Percentiles rank a stretch among this genome's conserved stretches.
Conservation (phyloP, 2,113 vertebrate genomes). For the Cyanoramphus novaezelandiae region DNA sequence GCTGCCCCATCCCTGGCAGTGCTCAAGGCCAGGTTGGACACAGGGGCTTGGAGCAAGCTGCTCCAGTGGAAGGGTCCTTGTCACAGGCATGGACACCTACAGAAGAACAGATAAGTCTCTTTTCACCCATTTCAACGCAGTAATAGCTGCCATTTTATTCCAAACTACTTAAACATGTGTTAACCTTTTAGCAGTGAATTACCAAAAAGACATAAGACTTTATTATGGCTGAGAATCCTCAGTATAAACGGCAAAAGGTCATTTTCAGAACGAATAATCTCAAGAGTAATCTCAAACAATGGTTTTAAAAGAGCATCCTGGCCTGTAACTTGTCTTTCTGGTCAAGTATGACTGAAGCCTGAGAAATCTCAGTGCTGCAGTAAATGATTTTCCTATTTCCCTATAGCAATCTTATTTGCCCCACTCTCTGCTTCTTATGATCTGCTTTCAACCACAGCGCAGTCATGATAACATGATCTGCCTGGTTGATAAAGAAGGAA, state of each 20-base stretch:
- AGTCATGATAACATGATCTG: background rate
- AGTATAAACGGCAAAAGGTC: background rate
- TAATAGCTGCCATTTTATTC: background rate
- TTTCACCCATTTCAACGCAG: background rate
- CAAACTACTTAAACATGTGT: rapidly evolving
- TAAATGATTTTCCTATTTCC: background rate
- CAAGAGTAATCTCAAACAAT: background rate
- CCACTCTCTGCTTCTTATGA: background rate
- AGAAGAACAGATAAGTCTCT: background rate
- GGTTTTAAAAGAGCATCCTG: background rate
- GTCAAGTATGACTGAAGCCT: background rate
- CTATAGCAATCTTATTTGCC: background rate
- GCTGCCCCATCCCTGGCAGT: background rate
- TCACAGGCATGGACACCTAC: background rate
- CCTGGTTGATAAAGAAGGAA: background rate
- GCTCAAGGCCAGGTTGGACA: background rate
- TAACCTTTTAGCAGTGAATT: background rate
- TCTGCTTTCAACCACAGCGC: background rate
- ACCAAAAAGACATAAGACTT: background rate
- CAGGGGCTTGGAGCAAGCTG: background rate
- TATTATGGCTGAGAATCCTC: background rate
- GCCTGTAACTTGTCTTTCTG: background rate
- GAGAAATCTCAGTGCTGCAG: background rate
- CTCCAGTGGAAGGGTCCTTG: background rate
- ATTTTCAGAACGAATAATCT: background rate